Evolutionary conservation across 2,113 vertebrate genomes (phyloP).

Genomic region (Damaliscus lunatus): DNA sequence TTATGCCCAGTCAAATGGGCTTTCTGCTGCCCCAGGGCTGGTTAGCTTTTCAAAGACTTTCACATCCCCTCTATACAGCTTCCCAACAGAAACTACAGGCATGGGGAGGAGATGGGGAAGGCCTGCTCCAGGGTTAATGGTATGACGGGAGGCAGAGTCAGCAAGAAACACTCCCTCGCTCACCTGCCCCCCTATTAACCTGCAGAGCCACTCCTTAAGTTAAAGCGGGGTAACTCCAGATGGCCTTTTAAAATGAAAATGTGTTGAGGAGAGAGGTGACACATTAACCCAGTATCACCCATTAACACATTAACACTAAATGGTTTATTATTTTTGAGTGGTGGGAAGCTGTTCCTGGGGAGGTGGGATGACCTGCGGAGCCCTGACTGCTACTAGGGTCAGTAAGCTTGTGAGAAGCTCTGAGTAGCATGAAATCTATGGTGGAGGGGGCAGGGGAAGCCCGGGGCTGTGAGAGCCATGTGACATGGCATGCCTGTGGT

Average conservation of each 20-base stretch:
- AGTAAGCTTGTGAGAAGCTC: neutral
- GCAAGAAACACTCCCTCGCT: neutral
- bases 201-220: neutral
- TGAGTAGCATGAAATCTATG: neutral
- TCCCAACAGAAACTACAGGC: neutral
- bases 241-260: constrained; percentile 19
- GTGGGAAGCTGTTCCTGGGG: neutral
- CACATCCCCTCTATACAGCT: neutral
- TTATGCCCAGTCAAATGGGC: neutral
- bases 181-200: neutral
- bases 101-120: neutral
- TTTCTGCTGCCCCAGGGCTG: neutral
- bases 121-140: neutral
- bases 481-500: constrained; percentile 51
- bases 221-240: neutral
- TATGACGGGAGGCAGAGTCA: neutral
- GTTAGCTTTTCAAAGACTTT: neutral
- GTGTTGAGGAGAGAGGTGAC: constrained; percentile 15
- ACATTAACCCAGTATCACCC: constrained; percentile 3
- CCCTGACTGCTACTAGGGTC: neutral
- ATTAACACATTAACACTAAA: constrained; percentile 1
- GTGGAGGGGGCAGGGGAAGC: neutral
- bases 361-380: neutral
- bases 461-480: neutral
- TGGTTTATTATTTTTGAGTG: constrained; percentile 37